Conservation (phyloP, 2,888 invertebrate species). For the Molanna angustata region DNA sequence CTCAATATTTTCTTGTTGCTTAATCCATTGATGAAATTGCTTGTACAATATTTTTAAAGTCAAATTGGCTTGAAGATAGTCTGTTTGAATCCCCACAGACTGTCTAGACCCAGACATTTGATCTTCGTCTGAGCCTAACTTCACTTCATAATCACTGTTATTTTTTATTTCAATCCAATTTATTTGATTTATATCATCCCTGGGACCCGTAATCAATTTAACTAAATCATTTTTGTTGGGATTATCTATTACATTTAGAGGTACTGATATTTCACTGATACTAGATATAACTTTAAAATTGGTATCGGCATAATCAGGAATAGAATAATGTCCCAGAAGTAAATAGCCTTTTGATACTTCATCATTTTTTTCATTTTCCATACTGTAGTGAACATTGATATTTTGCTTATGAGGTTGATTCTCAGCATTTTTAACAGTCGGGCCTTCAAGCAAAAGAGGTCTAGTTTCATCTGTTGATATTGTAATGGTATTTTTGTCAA, state of each 20-base stretch:
- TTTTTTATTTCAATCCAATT: slow-evolving; percentile 37
- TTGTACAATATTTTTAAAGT: slow-evolving; percentile 45
- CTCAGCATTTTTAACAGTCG: slow-evolving; percentile 42
- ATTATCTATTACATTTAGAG: slow-evolving; percentile 18
- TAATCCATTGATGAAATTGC: slow-evolving; percentile 59
- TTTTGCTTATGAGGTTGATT: slow-evolving; percentile 40
- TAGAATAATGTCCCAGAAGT: slow-evolving; percentile 67
- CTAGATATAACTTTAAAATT: slow-evolving; percentile 50
- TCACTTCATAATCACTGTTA: slow-evolving; percentile 40
- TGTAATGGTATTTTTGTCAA: slow-evolving; percentile 85
- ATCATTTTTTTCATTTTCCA: slow-evolving; percentile 44
- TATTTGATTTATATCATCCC: slow-evolving; percentile 18
- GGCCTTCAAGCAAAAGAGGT: slow-evolving; percentile 74
- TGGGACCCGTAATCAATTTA: slow-evolving; percentile 32
- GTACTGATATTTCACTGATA: slow-evolving; percentile 28
- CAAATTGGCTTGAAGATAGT: slow-evolving; percentile 44
- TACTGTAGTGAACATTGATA: slow-evolving; percentile 47
- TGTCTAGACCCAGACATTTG: slow-evolving; percentile 36
- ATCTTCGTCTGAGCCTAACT: slow-evolving; percentile 45
- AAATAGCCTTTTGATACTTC: slow-evolving; percentile 51
- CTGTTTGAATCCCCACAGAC: slow-evolving; percentile 59
- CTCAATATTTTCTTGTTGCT: slow-evolving; percentile 74
- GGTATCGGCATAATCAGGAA: slow-evolving; percentile 58
- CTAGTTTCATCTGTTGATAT: slow-evolving; percentile 70
- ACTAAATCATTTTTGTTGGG: slow-evolving; percentile 29